Evolutionary conservation across 2,888 invertebrate genomes (phyloP).

Genomic region (Prosopocoilus inquinatus): DNA sequence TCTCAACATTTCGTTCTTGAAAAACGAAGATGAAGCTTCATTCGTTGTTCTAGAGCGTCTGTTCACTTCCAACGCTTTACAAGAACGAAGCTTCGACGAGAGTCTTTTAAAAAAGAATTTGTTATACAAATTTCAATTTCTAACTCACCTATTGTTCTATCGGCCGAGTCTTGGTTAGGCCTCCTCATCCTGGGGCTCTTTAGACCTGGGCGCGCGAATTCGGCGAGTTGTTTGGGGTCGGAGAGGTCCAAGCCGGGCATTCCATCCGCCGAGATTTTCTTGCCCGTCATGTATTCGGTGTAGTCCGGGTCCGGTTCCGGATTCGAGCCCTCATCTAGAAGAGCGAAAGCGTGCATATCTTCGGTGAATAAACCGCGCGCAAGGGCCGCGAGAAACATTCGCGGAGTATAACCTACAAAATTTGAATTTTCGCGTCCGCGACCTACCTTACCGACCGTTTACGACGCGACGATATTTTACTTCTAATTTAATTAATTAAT

Average conservation of each 20-base stretch:
- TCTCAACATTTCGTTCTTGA: too few relatives aligned
- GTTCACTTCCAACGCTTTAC: too few relatives aligned
- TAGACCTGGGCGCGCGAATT: conserved; percentile 82
- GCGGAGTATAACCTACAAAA: too few relatives aligned
- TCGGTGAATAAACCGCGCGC: background rate
- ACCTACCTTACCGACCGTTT: too few relatives aligned
- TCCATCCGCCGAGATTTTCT: conserved; percentile 68
- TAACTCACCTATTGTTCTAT: conserved; percentile 60
- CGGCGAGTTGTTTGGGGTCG: conserved; percentile 90
- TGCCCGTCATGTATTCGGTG: conserved; percentile 90
- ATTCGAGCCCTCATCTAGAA: conserved; percentile 78
- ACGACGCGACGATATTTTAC: too few relatives aligned
- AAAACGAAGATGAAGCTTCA: background rate
- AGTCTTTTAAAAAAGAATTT: too few relatives aligned
- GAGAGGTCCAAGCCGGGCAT: conserved; percentile 85
- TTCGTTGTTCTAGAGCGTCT: background rate
- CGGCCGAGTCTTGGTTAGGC: conserved; percentile 61
- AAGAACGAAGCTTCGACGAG: too few relatives aligned
- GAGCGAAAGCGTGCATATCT: conserved; percentile 13
- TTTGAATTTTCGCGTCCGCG: too few relatives aligned
- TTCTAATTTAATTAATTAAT: too few relatives aligned
- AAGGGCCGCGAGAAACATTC: too few relatives aligned
- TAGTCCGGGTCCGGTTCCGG: conserved; percentile 88
- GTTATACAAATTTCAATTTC: too few relatives aligned
- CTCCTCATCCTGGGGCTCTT: conserved; percentile 69